Conservation (phyloP, 1,140 invertebrate species). For the Drosophila nikananu region DNA sequence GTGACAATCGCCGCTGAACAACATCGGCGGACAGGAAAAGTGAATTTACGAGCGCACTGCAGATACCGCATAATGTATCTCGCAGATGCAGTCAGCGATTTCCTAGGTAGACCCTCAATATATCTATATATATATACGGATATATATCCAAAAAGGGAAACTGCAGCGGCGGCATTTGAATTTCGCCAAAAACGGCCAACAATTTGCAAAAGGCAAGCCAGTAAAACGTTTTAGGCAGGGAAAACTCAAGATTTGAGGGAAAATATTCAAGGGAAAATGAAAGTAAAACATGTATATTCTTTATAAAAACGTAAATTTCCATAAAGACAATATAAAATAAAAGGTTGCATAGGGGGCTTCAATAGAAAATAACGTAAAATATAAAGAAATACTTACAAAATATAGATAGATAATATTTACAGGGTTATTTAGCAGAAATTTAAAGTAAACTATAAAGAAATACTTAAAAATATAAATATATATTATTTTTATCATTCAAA, state of each 20-base stretch:
- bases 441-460: neutral
- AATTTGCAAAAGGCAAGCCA: constrained; percentile 26
- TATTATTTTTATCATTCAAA: neutral
- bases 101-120: constrained; percentile 7
- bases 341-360: neutral
- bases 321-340: neutral
- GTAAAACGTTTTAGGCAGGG: neutral
- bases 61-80: constrained; percentile 81
- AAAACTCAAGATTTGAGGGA: neutral
- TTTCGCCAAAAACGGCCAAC: constrained; percentile 28
- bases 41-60: constrained; percentile 77
- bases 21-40: constrained; percentile 47
- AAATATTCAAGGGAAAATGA: constrained; percentile 2
- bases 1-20: constrained; percentile 18
- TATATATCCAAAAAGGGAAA: constrained; percentile 27
- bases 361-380: neutral
- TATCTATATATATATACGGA: neutral
- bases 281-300: neutral
- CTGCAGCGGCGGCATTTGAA: constrained; percentile 36
- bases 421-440: neutral
- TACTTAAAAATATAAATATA: neutral
- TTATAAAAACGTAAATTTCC: neutral
- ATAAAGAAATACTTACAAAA: neutral
- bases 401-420: neutral
- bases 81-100: constrained; percentile 49